These are phyloP conservation scores for Crotalus viridis DNA, from an alignment of 2,113 vertebrate genomes.

Conservation along the genomic window DNA sequence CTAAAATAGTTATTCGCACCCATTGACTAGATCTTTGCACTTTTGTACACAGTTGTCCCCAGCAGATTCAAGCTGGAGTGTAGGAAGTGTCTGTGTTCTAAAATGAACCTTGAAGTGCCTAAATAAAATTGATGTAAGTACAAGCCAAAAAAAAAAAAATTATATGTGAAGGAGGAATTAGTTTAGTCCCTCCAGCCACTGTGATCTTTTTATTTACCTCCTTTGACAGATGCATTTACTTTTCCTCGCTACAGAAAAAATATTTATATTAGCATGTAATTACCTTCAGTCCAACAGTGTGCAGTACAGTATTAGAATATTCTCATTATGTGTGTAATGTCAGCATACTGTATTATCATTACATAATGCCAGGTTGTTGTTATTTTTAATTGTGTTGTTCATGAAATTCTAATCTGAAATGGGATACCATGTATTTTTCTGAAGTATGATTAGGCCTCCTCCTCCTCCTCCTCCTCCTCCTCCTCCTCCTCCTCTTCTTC, in stretches of 20 bases:
- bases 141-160: background rate
- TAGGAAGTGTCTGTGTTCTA: background rate
- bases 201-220: background rate
- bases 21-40: constrained; percentile 27
- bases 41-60: constrained; percentile 38
- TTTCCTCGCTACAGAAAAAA: background rate
- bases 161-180: background rate
- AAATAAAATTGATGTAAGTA: background rate
- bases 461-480: background rate
- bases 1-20: constrained; percentile 25
- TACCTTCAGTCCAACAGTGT: background rate
- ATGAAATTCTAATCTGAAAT: background rate
- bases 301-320: background rate
- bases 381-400: background rate
- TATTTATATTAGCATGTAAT: background rate
- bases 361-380: background rate
- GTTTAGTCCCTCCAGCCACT: background rate
- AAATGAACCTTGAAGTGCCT: background rate
- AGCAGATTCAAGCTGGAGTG: background rate
- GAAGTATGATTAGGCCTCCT: background rate
- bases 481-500: accelerated
- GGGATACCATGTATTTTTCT: background rate
- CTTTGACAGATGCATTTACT: background rate
- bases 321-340: background rate
- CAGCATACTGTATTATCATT: background rate